These are phyloP conservation scores for Oncorhynchus tshawytscha DNA, from an alignment of 2,113 vertebrate genomes.

Conservation along the genomic window DNA sequence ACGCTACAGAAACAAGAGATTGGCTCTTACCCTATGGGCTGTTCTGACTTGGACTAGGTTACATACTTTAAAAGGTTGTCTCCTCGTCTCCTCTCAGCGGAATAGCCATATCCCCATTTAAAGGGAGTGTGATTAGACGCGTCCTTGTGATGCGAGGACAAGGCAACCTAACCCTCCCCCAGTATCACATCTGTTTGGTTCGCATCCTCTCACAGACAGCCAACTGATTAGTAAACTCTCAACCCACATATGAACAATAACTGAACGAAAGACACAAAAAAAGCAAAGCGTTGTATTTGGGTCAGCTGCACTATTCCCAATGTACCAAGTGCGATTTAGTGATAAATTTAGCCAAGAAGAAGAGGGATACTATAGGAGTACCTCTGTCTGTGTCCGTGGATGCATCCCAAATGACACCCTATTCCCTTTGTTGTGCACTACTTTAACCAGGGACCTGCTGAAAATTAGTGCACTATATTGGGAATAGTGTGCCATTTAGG, in stretches of 20 bases:
- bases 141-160: neutral
- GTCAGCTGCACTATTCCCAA: conserved; percentile 25
- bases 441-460: too few relatives aligned
- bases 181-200: neutral
- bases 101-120: too few relatives aligned
- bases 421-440: too few relatives aligned
- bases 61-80: neutral
- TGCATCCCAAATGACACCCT: too few relatives aligned
- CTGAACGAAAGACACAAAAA: conserved; percentile 37
- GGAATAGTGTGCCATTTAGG: too few relatives aligned
- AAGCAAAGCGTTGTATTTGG: conserved; percentile 38
- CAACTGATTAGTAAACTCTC: neutral
- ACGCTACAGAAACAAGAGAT: too few relatives aligned
- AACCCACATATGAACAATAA: conserved; percentile 50
- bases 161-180: neutral
- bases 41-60: too few relatives aligned
- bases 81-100: too few relatives aligned
- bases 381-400: neutral
- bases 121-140: neutral
- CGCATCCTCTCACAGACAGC: neutral
- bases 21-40: too few relatives aligned
- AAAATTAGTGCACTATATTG: too few relatives aligned
- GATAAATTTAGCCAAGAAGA: conserved; percentile 23
- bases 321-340: conserved; percentile 28
- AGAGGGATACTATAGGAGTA: conserved; percentile 22